These are phyloP conservation scores for Ips typographus DNA, from an alignment of 1,140 invertebrate genomes.

Conservation along the genomic window DNA sequence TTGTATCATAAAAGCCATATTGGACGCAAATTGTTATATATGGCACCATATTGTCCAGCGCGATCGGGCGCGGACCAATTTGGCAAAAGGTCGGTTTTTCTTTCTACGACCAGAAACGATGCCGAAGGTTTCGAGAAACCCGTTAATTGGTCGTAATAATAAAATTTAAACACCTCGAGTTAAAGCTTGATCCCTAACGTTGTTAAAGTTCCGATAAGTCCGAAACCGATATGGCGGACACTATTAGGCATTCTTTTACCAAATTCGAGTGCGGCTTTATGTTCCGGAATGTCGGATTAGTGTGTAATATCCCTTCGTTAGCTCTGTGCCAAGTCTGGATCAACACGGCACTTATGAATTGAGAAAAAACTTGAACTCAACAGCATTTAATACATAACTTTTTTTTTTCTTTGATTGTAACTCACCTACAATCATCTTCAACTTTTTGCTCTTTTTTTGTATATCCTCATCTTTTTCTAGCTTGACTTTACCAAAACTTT, in stretches of 20 bases:
- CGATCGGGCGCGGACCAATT: not conserved
- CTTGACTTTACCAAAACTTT: too few species aligned
- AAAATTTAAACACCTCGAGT: constrained; percentile 32
- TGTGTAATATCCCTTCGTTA: constrained; percentile 31
- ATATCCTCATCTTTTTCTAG: too few species aligned
- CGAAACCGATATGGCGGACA: constrained; percentile 23
- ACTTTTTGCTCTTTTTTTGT: too few species aligned
- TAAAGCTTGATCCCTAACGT: constrained; percentile 22
- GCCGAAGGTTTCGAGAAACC: constrained; percentile 21
- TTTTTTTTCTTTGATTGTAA: too few species aligned
- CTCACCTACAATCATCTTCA: too few species aligned
- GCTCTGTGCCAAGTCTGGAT: not conserved
- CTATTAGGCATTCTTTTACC: constrained; percentile 30
- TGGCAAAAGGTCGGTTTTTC: not conserved
- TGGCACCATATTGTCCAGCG: not conserved
- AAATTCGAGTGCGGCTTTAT: constrained; percentile 25
- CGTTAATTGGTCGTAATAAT: constrained; percentile 32
- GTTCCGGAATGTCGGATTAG: constrained; percentile 33
- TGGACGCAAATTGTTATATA: constrained; percentile 2
- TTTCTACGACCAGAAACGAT: not conserved
- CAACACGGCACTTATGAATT: too few species aligned
- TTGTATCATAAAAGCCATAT: constrained; percentile 1
- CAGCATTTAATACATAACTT: too few species aligned
- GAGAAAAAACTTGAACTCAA: too few species aligned
- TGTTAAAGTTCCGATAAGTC: constrained; percentile 31